A percentile compares a stretch with the other conserved stretches of the same genome.
Conservation (phyloP, 2,113 vertebrate genomes). For the Aptenodytes patagonicus region DNA sequence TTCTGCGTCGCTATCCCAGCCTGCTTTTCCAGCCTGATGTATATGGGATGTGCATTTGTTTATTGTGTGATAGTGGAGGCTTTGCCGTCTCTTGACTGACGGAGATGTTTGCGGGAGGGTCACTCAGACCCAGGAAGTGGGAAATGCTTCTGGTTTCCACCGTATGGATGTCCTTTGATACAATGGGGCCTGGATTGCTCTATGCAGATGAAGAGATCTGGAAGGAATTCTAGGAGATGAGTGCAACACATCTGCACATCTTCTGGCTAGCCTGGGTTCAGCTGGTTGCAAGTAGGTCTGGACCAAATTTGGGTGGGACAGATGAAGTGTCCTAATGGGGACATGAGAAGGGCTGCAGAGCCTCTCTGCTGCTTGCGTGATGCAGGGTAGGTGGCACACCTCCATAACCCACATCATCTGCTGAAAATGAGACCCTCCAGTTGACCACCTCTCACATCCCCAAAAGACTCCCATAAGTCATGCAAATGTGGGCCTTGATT, state of each 20-base stretch:
- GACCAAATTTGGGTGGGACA: background rate
- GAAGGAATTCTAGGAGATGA: background rate
- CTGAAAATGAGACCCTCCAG: background rate
- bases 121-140: background rate
- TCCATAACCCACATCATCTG: background rate
- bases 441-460: background rate
- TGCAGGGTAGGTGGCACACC: background rate
- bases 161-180: accelerated
- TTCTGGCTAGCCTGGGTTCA: background rate
- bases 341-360: background rate
- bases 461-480: background rate
- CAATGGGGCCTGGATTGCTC: background rate
- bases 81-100: background rate
- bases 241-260: background rate
- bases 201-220: background rate
- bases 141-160: background rate
- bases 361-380: background rate
- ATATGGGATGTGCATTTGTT: accelerated
- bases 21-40: background rate
- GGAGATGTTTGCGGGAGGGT: background rate
- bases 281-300: background rate
- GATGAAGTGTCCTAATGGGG: background rate
- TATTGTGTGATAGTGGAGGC: background rate
- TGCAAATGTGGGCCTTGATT: background rate
- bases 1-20: background rate